Conservation (phyloP, 2,888 invertebrate genomes). For the Meteorus cinctellus region DNA sequence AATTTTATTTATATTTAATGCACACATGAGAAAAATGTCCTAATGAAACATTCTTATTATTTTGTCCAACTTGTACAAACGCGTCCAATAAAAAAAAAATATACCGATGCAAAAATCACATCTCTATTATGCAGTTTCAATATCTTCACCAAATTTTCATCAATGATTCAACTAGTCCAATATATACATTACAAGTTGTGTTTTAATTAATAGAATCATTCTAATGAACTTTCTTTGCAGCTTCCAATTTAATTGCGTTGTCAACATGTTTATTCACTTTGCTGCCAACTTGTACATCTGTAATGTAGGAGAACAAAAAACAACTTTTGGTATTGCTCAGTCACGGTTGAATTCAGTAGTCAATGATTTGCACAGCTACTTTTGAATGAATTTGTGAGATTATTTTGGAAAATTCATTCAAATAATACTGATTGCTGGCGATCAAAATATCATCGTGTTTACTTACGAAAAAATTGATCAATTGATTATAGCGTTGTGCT, state of each 20-base stretch:
- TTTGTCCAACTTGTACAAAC: slow-evolving; percentile 51
- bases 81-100: slow-evolving; percentile 49
- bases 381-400: too few species aligned
- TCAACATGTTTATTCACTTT: too few species aligned
- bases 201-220: not conserved
- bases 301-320: not conserved
- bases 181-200: not conserved
- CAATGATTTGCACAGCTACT: too few species aligned
- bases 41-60: slow-evolving; percentile 43
- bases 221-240: too few species aligned
- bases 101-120: slow-evolving; percentile 38
- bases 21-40: slow-evolving; percentile 39
- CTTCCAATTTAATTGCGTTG: too few species aligned
- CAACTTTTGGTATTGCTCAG: not conserved
- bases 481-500: slow-evolving; percentile 42
- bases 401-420: too few species aligned
- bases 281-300: not conserved
- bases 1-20: slow-evolving; percentile 52
- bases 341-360: not conserved
- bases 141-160: not conserved
- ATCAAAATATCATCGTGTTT: not conserved
- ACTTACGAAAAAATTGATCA: slow-evolving; percentile 33
- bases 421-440: not conserved
- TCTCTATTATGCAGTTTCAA: not conserved
- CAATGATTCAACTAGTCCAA: not conserved